Evolutionary conservation across 2,113 vertebrate species (phyloP), one percentile per base, ranked within the genome.

Genomic region (Morphnarchus princeps): DNA sequence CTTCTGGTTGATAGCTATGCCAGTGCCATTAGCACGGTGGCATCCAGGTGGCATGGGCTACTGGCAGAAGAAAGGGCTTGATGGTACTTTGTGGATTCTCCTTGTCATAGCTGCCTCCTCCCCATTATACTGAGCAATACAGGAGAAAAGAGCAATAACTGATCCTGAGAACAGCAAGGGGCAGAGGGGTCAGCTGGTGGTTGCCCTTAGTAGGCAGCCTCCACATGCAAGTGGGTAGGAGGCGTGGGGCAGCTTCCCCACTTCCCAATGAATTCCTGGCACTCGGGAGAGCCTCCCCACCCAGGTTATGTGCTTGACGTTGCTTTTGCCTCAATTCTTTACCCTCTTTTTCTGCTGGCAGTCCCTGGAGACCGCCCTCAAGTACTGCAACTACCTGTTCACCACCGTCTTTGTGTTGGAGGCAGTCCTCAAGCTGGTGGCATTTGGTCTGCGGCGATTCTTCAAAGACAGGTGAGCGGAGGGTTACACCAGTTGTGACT

Each of bases 381-480:
- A 99, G 95, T 99, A 99, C 97, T 99, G 99, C 98, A 99, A 99
- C 98, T 99, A 99, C 96, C 98, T 99, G 98, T 99, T 99, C 98
- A 99, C 99, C 95, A 99, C 99, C 8, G 99, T 99, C 77, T 99
- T 99, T 95, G 99, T 99, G 96, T 97, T 99, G 97, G 99, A 99
- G 97, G 98, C 99, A 17, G 98, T 99, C 49, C 98, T 99, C 94
- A 99, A 99, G 96, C 98, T 99, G 97, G 99, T 99, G 93, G 99
- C 99, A 1, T 99, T 99, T 25, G 99, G 99, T 73, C 98, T 99
- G 86, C 98, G 99, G 18, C 98, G 99, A 80, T 99, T 99, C 98
- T 99, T 99, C 98, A 99, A 99, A 98, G 99, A 99, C 87, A 99
- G 99, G 99, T 99, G 82, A 98, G 96, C 80, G 45, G 47, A 43